These are phyloP conservation scores for Rhinophrynus dorsalis DNA, from an alignment of 2,797 vertebrate genomes.

Conservation along the genomic window DNA sequence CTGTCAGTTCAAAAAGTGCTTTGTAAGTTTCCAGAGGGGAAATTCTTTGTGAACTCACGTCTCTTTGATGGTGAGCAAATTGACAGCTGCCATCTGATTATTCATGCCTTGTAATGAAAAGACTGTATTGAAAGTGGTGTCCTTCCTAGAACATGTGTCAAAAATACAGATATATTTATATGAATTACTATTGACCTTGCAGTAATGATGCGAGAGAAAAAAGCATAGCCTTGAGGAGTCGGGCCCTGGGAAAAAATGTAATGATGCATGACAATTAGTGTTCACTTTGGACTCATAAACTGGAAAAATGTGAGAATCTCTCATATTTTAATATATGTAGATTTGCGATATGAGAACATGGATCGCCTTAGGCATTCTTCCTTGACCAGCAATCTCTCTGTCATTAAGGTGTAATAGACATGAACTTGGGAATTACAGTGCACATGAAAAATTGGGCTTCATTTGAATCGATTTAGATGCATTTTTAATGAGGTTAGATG, in stretches of 20 bases:
- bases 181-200: constrained; percentile 24
- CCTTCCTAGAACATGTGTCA: not conserved
- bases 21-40: not conserved
- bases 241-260: constrained; percentile 31
- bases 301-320: constrained; percentile 15
- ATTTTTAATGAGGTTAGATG: constrained; percentile 50
- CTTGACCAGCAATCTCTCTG: constrained; percentile 40
- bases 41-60: not conserved
- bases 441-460: constrained; percentile 43
- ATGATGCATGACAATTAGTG: constrained; percentile 36
- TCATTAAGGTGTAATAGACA: constrained; percentile 49
- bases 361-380: constrained; percentile 35
- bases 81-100: not conserved
- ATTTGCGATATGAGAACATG: constrained; percentile 37
- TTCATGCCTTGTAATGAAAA: not conserved
- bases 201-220: not conserved
- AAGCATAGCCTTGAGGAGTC: not conserved
- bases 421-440: constrained; percentile 42
- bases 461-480: constrained; percentile 39
- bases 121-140: not conserved
- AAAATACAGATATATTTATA: not conserved
- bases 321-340: constrained; percentile 43
- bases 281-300: constrained; percentile 28
- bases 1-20: not conserved
- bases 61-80: constrained; percentile 7